Conservation (phyloP, 2,888 invertebrate genomes). For the Apamea anceps region DNA sequence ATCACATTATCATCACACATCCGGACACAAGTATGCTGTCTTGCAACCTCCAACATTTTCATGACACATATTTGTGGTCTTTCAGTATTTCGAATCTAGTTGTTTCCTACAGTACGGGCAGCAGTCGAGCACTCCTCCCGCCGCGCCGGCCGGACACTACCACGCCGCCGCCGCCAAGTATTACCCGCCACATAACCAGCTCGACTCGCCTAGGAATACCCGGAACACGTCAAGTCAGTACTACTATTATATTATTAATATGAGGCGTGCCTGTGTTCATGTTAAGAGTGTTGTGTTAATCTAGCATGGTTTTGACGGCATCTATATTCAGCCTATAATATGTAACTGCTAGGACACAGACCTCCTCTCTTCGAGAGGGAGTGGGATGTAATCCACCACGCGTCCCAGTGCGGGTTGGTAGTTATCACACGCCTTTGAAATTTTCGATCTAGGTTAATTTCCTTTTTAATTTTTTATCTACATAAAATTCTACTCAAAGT, state of each 20-base stretch:
- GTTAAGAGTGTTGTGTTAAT: not conserved
- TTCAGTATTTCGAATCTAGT: constrained; percentile 58
- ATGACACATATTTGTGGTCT: constrained; percentile 50
- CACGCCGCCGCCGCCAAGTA: constrained; percentile 89
- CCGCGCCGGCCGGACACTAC: constrained; percentile 78
- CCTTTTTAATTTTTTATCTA: too few relatives aligned
- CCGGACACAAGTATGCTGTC: constrained; percentile 28
- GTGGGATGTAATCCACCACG: too few relatives aligned
- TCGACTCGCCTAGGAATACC: constrained; percentile 89
- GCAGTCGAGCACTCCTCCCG: constrained; percentile 92
- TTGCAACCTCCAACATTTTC: constrained; percentile 31
- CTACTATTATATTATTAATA: not conserved
- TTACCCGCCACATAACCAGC: constrained; percentile 91
- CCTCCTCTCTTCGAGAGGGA: too few relatives aligned
- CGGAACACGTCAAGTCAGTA: constrained; percentile 84
- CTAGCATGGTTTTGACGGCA: not conserved
- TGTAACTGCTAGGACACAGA: too few relatives aligned
- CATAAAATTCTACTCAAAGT: not conserved
- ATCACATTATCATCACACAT: constrained; percentile 13
- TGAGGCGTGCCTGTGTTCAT: not conserved
- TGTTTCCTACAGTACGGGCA: constrained; percentile 85
- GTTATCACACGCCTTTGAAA: too few relatives aligned
- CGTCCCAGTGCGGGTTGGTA: too few relatives aligned
- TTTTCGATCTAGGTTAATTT: too few relatives aligned
- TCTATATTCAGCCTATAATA: too few relatives aligned